Evolutionary conservation across 2,113 vertebrate species (phyloP).

Genomic region (Neotoma lepida): DNA sequence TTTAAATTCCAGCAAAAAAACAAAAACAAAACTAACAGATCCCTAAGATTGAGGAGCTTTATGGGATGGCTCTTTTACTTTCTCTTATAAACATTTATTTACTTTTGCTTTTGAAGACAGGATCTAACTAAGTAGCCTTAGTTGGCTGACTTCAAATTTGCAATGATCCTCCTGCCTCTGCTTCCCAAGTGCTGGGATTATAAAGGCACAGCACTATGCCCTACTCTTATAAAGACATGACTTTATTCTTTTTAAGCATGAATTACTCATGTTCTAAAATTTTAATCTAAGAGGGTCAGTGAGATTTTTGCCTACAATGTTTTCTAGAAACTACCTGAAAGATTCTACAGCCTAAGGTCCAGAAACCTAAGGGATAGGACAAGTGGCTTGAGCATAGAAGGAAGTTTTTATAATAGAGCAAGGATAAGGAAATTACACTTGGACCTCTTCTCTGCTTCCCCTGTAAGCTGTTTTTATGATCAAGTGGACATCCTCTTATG

Average conservation of each 20-base stretch:
- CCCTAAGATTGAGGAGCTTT: neutral
- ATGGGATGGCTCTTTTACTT: neutral
- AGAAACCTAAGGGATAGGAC: neutral
- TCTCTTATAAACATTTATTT: slow-evolving; percentile 46
- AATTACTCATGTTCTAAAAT: slow-evolving; percentile 28
- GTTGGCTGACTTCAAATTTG: neutral
- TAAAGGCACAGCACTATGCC: neutral
- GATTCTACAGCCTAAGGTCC: neutral
- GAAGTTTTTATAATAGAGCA: slow-evolving; percentile 17
- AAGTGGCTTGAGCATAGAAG: neutral
- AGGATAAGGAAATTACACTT: slow-evolving; percentile 22
- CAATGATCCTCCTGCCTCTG: neutral
- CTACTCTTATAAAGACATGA: slow-evolving; percentile 36
- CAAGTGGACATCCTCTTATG: slow-evolving; percentile 49
- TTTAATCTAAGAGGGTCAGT: slow-evolving; percentile 51
- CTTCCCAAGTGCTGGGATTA: neutral
- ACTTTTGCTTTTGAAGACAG: neutral
- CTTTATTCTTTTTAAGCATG: neutral
- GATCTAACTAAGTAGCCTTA: neutral
- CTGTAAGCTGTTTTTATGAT: slow-evolving; percentile 43
- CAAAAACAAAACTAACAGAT: neutral
- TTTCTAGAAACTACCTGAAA: slow-evolving; percentile 16
- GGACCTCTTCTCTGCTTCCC: slow-evolving; percentile 19
- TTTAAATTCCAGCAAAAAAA: neutral
- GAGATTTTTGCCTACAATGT: slow-evolving; percentile 11